phyloP scores from a whole-genome alignment of 2,797 vertebrate species.

The Artibeus jamaicensis region DNA sequence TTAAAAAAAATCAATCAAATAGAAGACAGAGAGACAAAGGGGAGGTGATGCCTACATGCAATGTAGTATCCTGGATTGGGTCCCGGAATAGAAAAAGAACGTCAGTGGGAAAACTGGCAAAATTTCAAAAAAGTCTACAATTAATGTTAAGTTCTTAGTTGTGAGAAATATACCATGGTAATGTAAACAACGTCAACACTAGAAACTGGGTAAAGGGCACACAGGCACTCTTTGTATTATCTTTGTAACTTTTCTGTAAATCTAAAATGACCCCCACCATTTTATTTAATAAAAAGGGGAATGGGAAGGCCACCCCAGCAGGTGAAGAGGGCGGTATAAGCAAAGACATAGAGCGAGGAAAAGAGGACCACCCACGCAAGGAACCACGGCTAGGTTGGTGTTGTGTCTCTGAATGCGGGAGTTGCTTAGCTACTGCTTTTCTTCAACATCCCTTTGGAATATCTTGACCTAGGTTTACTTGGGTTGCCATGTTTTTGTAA shows the following conservation, averaged over 20 bases:
- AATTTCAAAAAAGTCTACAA: not conserved
- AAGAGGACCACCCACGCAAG: not conserved
- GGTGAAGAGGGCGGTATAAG: not conserved
- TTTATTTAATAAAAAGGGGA: not conserved
- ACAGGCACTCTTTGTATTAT: not conserved
- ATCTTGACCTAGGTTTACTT: not conserved
- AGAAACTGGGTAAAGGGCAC: not conserved
- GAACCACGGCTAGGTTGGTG: not conserved
- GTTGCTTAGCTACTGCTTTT: not conserved
- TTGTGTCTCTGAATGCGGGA: not conserved
- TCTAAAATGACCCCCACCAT: not conserved
- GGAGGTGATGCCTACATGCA: not conserved
- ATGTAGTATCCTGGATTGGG: not conserved
- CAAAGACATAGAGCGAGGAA: not conserved
- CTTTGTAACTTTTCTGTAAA: not conserved
- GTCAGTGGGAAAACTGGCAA: not conserved
- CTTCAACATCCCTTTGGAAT: not conserved
- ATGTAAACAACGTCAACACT: not conserved
- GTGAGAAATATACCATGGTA: not conserved
- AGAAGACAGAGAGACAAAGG: not conserved
- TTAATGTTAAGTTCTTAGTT: conserved; percentile 3
- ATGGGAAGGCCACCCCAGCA: not conserved
- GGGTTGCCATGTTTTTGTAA: not conserved
- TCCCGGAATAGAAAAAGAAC: not conserved
- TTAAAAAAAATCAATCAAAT: not conserved